Conservation (phyloP, 2,888 invertebrate species). For the Chloroclystis v-ata region DNA sequence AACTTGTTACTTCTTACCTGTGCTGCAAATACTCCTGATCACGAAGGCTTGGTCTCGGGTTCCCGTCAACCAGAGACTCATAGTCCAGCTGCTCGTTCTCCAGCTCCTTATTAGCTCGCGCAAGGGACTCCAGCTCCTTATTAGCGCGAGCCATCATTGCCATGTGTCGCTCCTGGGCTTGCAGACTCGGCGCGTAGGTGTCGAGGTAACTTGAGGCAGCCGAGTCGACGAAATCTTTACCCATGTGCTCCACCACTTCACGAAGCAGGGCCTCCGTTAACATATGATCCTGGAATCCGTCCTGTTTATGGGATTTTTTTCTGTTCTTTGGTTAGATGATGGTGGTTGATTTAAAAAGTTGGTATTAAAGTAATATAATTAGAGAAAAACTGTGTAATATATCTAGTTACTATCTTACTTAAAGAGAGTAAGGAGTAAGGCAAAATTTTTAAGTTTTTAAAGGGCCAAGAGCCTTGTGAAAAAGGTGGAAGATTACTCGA, state of each 20-base stretch:
- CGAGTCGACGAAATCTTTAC: constrained; percentile 84
- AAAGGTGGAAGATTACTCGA: too few relatives aligned
- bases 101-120: constrained; percentile 77
- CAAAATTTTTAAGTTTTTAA: too few relatives aligned
- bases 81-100: constrained; percentile 83
- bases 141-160: constrained; percentile 19
- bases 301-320: constrained; percentile 15
- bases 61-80: constrained; percentile 82
- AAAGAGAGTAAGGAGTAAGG: too few relatives aligned
- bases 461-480: too few relatives aligned
- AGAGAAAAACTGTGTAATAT: background rate
- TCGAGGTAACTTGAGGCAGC: constrained; percentile 81
- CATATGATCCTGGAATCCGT: constrained; percentile 73
- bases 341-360: constrained; percentile 1
- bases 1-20: too few relatives aligned
- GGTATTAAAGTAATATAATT: background rate
- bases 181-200: constrained; percentile 74
- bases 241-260: constrained; percentile 87
- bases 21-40: constrained; percentile 94
- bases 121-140: constrained; percentile 55
- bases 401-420: too few relatives aligned
- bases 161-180: constrained; percentile 42
- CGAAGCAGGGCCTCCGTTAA: constrained; percentile 85
- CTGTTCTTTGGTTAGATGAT: constrained; percentile 8
- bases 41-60: constrained; percentile 87